A percentile compares a stretch with the other conserved stretches of the same genome.
Evolutionary conservation across 1,140 invertebrate genomes (phyloP).

Genomic region (Calycopis cecrops): DNA sequence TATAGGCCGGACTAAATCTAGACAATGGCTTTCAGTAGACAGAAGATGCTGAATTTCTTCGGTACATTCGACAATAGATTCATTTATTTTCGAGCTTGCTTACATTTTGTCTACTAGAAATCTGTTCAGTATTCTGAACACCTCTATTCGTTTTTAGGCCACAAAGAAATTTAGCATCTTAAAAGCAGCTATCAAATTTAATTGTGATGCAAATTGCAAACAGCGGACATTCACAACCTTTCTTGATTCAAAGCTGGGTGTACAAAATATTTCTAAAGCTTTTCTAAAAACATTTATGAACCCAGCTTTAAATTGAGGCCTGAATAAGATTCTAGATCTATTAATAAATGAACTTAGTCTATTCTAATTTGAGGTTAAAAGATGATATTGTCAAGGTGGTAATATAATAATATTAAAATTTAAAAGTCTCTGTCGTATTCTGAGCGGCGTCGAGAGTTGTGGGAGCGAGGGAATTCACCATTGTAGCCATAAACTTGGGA

Average conservation of each 20-base stretch:
- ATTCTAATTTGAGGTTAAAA: slow-evolving; percentile 43
- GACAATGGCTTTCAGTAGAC: not conserved
- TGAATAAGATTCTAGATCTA: slow-evolving; percentile 9
- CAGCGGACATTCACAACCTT: not conserved
- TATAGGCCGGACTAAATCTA: slow-evolving; percentile 50
- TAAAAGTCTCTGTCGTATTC: slow-evolving; percentile 79
- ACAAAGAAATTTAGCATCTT: not conserved
- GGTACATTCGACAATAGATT: not conserved
- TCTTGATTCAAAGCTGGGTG: slow-evolving; percentile 8
- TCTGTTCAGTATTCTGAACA: too few species aligned
- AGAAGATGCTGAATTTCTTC: slow-evolving; percentile 1
- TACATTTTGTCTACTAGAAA: too few species aligned
- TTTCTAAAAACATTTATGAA: not conserved
- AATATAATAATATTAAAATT: slow-evolving; percentile 36
- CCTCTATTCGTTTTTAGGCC: too few species aligned
- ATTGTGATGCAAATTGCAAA: slow-evolving; percentile 9
- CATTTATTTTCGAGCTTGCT: too few species aligned
- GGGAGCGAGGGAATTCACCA: slow-evolving; percentile 67
- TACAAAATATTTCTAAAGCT: not conserved
- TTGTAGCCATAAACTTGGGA: slow-evolving; percentile 72
- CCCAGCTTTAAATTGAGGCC: slow-evolving; percentile 9
- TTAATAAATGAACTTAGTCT: slow-evolving; percentile 20
- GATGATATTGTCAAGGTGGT: slow-evolving; percentile 66
- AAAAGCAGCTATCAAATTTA: not conserved
- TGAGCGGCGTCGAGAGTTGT: slow-evolving; percentile 76